phyloP scores from a whole-genome alignment of 1,140 invertebrate genomes.

The Drosophila leontia region DNA sequence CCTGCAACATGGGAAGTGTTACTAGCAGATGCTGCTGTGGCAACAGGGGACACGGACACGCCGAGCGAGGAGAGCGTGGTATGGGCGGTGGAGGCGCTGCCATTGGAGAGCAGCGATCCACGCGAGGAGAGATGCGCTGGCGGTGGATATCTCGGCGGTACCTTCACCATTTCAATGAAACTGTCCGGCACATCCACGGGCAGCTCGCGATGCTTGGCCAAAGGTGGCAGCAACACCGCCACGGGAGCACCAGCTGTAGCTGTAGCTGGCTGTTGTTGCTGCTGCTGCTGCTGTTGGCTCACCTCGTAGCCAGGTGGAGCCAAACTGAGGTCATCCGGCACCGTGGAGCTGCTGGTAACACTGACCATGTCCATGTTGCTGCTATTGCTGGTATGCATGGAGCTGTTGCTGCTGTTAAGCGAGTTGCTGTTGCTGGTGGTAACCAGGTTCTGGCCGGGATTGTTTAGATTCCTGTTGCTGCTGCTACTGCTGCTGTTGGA shows the following conservation, averaged over 20 bases:
- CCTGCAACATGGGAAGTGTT: conserved; percentile 19
- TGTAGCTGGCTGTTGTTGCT: conserved; percentile 32
- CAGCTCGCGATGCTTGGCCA: conserved; percentile 87
- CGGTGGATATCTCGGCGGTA: conserved; percentile 91
- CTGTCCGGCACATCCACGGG: conserved; percentile 91
- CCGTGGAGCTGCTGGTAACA: conserved; percentile 52
- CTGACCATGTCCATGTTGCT: conserved; percentile 33
- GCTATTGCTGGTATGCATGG: conserved; percentile 62
- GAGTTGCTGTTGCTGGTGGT: conserved; percentile 55
- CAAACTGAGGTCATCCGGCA: conserved; percentile 62
- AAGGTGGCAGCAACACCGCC: conserved; percentile 27
- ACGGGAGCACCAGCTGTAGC: conserved; percentile 22
- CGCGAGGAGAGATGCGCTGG: conserved; percentile 82
- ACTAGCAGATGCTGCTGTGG: conserved; percentile 8
- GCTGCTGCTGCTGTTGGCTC: conserved; percentile 38
- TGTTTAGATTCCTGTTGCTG: conserved; percentile 15
- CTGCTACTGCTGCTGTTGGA: conserved; percentile 10
- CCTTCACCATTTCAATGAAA: conserved; percentile 90
- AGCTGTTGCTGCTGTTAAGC: conserved; percentile 65
- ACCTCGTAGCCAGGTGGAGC: conserved; percentile 65
- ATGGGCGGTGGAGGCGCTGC: conserved; percentile 69
- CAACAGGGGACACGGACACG: conserved; percentile 17
- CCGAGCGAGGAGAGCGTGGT: conserved; percentile 73
- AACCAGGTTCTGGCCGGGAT: conserved; percentile 5
- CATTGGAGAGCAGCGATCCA: conserved; percentile 71